phyloP scores from a whole-genome alignment of 92 coral and sea anemone species.

The Bergia puertoricense region DNA sequence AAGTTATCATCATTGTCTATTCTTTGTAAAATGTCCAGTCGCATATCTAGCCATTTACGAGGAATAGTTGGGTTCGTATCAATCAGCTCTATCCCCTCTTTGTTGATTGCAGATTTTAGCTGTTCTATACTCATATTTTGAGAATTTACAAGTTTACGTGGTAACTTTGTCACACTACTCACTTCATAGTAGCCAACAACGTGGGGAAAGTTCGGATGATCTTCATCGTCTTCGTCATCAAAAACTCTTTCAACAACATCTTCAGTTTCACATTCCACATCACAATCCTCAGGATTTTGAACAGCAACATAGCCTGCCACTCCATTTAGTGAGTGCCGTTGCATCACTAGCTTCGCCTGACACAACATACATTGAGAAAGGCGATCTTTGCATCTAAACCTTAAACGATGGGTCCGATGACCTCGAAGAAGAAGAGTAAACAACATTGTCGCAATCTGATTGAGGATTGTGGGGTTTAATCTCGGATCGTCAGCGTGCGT shows the following conservation, averaged over 20 bases:
- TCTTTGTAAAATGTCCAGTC: slow-evolving; percentile 8
- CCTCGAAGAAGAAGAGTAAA: slow-evolving; percentile 4
- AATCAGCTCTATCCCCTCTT: slow-evolving; percentile 3
- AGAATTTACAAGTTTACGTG: not conserved
- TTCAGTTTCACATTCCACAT: not conserved
- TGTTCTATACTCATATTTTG: slow-evolving; percentile 14
- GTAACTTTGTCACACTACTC: not conserved
- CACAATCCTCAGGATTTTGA: not conserved
- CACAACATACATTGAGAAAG: slow-evolving; percentile 1
- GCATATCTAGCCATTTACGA: slow-evolving; percentile 5
- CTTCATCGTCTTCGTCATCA: not conserved
- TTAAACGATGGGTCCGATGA: not conserved
- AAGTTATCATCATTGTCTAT: not conserved
- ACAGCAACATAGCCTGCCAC: slow-evolving; percentile 20
- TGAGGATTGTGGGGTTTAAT: not conserved
- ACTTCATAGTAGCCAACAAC: slow-evolving; percentile 24
- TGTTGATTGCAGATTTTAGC: slow-evolving; percentile 2
- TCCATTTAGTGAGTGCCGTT: not conserved
- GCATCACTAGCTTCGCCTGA: not conserved
- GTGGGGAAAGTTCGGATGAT: slow-evolving; percentile 12
- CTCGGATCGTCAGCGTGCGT: slow-evolving; percentile 21
- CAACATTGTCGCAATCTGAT: slow-evolving; percentile 3
- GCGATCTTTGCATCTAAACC: slow-evolving; percentile 9
- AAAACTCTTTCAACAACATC: not conserved
- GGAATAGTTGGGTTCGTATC: slow-evolving; percentile 19